These are phyloP conservation scores for Aleiodes sp. DNA, from an alignment of 1,140 invertebrate species.

Conservation along the genomic window DNA sequence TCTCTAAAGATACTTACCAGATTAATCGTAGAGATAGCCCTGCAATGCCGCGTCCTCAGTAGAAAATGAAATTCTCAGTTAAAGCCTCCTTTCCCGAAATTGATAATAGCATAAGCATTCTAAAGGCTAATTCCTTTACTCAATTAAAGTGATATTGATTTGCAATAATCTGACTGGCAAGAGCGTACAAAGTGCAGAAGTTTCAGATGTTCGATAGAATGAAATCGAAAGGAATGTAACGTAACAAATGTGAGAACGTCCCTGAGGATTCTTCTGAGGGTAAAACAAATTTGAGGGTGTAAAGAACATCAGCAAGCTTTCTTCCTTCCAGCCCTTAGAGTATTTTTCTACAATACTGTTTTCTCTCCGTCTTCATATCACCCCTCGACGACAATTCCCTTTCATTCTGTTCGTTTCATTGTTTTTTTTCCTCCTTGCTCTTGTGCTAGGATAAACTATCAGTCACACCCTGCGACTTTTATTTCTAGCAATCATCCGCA, in stretches of 20 bases:
- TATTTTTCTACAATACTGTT: slow-evolving; percentile 39
- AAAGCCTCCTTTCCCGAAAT: neutral
- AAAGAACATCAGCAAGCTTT: neutral
- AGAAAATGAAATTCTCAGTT: neutral
- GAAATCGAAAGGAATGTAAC: slow-evolving; percentile 51
- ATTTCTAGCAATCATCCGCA: slow-evolving; percentile 55
- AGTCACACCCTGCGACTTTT: slow-evolving; percentile 61
- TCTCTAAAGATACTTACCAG: neutral
- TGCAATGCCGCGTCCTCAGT: neutral
- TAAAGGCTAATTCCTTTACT: too few relatives aligned
- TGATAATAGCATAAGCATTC: neutral
- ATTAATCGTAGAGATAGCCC: neutral
- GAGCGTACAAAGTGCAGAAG: too few relatives aligned
- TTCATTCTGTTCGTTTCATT: slow-evolving; percentile 22
- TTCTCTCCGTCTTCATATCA: slow-evolving; percentile 41
- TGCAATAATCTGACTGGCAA: too few relatives aligned
- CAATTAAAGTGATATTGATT: too few relatives aligned
- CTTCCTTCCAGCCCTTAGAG: slow-evolving; percentile 6
- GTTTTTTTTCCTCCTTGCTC: slow-evolving; percentile 24
- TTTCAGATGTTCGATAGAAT: slow-evolving; percentile 46
- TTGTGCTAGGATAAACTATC: slow-evolving; percentile 52
- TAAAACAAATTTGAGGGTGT: slow-evolving; percentile 37
- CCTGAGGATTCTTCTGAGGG: neutral
- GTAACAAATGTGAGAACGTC: slow-evolving; percentile 39
- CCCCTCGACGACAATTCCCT: slow-evolving; percentile 11